Evolutionary conservation across 2,888 invertebrate species (phyloP).

Genomic region (Lumbricus terrestris): DNA sequence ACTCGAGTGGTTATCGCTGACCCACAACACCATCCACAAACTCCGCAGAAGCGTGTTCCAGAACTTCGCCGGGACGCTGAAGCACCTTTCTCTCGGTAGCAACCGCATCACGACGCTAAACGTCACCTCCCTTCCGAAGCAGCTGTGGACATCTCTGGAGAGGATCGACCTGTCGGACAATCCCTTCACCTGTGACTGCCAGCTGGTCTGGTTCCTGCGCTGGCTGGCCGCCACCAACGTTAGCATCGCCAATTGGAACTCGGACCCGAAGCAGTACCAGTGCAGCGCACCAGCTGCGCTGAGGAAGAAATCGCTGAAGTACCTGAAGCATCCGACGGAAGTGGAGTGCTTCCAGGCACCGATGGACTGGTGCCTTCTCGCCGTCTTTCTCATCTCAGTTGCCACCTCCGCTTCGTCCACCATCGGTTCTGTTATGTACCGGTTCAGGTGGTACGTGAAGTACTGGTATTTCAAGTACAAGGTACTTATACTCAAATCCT

Average conservation of each 20-base stretch:
- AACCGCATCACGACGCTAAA: slow-evolving; percentile 6
- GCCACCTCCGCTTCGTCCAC: slow-evolving; percentile 33
- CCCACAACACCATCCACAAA: neutral
- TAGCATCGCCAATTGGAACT: neutral
- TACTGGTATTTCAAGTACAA: slow-evolving; percentile 59
- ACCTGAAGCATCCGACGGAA: neutral
- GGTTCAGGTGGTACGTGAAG: slow-evolving; percentile 65
- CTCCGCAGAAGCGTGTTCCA: neutral
- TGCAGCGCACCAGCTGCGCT: neutral
- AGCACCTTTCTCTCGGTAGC: neutral
- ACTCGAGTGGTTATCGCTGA: neutral
- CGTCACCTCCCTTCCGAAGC: neutral
- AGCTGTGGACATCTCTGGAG: slow-evolving; percentile 12
- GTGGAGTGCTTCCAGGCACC: neutral
- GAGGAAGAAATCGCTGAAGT: neutral
- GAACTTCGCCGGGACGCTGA: neutral
- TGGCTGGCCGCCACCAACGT: slow-evolving; percentile 30
- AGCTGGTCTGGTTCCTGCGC: slow-evolving; percentile 47
- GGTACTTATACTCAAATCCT: neutral
- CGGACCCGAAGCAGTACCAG: neutral
- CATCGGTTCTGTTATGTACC: slow-evolving; percentile 52
- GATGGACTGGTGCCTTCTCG: neutral
- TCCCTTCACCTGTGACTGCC: slow-evolving; percentile 67
- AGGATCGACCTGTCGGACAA: slow-evolving; percentile 65
- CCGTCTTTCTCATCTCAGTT: neutral